Evolutionary conservation across 2,888 invertebrate species (phyloP), one percentile per base, ranked within the genome.

Genomic region (Lepas anatifera): DNA sequence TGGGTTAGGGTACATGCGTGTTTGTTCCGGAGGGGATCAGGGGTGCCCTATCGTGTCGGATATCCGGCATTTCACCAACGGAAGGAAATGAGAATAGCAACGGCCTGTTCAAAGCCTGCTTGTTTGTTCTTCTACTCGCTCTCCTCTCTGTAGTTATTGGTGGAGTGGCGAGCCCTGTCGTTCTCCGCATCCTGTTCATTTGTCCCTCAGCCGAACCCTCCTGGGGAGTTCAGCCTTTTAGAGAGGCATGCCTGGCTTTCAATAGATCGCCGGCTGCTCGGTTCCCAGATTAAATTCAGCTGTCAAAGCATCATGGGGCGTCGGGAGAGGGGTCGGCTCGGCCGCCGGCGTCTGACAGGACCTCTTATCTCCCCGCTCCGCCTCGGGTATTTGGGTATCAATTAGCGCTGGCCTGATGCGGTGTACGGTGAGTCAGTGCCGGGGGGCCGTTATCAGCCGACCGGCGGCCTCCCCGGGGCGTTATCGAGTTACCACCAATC

Each of bases 401-500:
- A 52, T 29, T 52, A 22, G 22, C 29, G 52, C 25, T 50, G 37
- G 25, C 25, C n/a, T 25, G 69, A 22, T n/a, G 32, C 46, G 32
- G 50, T 13, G 68, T 41, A 29, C 58, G 68, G 66, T 67, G n/a
- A 67, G 35, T 32, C 37, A 66, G n/a, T 48, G n/a, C 64, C 32
- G 13, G 25, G 13, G 25, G 29, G 11, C 41, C 46, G 63, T 39
- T 27, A 32, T 71, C 68, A n/a, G n/a, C n/a, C n/a, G 29, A 41
- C 7, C 64, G 37, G 27, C 29, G 39, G 41, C 29, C 4, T 58
- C 41, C 18, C 16, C 64, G 69, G 43, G 25, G 2, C 71, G 64
- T 22, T 41, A n/a, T 58, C 52, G 18, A 35, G 41, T 27, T 22
- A 11, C 39, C 43, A 16, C 43, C 67, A 73, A 69, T 72, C 69